Percentiles rank a stretch among this genome's conserved stretches.
Conservation (phyloP, 2,113 vertebrate genomes). For the Euleptes europaea region DNA sequence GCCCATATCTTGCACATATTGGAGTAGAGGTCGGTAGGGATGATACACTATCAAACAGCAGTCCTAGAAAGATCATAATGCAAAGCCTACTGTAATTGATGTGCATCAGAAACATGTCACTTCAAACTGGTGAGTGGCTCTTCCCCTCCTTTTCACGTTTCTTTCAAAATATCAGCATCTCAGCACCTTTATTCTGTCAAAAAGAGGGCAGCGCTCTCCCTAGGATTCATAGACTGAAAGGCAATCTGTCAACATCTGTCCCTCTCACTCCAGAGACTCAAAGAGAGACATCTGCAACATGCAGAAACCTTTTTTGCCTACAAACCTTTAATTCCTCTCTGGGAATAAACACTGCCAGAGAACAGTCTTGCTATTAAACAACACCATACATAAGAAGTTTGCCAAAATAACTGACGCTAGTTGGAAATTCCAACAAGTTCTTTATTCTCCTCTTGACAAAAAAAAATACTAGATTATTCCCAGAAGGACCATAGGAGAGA, state of each 20-base stretch:
- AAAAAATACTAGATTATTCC: slow-evolving; percentile 19
- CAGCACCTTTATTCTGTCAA: slow-evolving; percentile 62
- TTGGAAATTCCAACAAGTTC: slow-evolving; percentile 32
- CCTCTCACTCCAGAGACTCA: slow-evolving; percentile 62
- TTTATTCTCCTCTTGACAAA: slow-evolving; percentile 16
- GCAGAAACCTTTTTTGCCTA: slow-evolving; percentile 75
- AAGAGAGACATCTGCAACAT: slow-evolving; percentile 75
- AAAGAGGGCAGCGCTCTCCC: slow-evolving; percentile 71
- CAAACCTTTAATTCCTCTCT: slow-evolving; percentile 69
- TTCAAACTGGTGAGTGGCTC: slow-evolving; percentile 50
- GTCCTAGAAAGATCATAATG: slow-evolving; percentile 83
- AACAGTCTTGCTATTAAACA: slow-evolving; percentile 70
- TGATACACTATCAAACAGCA: slow-evolving; percentile 99
- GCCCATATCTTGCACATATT: slow-evolving; percentile 99
- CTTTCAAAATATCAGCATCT: slow-evolving; percentile 38
- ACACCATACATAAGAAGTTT: slow-evolving; percentile 60
- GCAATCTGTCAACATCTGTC: slow-evolving; percentile 68
- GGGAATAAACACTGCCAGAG: slow-evolving; percentile 69
- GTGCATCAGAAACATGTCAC: slow-evolving; percentile 42
- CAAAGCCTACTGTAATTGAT: slow-evolving; percentile 52
- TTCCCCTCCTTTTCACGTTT: slow-evolving; percentile 39
- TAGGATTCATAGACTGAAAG: slow-evolving; percentile 70
- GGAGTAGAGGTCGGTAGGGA: slow-evolving; percentile 95
- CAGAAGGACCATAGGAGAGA: neutral
- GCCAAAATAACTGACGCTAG: slow-evolving; percentile 69